Percentiles rank a stretch among this genome's conserved stretches.
Evolutionary conservation across 1,140 invertebrate genomes (phyloP).

Genomic region (Matsumurasca onukii): DNA sequence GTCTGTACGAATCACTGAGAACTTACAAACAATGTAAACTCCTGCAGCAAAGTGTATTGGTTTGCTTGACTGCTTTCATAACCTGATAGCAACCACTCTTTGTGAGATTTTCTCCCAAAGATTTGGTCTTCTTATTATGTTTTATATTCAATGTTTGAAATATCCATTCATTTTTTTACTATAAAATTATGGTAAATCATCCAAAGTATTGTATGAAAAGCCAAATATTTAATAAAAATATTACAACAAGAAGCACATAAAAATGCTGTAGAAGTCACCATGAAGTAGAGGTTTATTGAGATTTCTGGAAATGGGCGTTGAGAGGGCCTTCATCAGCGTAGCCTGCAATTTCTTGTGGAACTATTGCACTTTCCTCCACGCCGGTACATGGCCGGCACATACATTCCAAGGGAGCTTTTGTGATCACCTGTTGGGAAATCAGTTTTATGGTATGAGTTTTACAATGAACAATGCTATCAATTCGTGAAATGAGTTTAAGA

Average conservation of each 20-base stretch:
- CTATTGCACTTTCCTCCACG: conserved; percentile 81
- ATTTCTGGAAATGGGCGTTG: conserved; percentile 38
- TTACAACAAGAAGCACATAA: background rate
- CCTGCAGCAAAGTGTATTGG: too few species aligned
- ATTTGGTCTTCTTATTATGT: too few species aligned
- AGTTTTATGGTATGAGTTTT: too few species aligned
- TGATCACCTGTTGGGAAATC: conserved; percentile 81
- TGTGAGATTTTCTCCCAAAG: too few species aligned
- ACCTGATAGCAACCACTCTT: too few species aligned
- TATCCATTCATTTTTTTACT: too few species aligned
- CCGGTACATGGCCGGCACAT: conserved; percentile 92
- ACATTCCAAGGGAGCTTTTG: conserved; percentile 87
- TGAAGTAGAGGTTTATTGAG: conserved; percentile 30
- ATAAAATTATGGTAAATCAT: background rate
- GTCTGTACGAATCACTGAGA: too few species aligned
- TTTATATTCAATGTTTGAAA: too few species aligned
- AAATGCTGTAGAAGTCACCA: conserved; percentile 15
- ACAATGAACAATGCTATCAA: too few species aligned
- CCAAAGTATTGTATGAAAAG: background rate
- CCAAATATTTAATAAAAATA: background rate
- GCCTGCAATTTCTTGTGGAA: conserved; percentile 87
- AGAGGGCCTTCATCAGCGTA: conserved; percentile 68
- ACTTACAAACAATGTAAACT: too few species aligned
- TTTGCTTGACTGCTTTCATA: too few species aligned
- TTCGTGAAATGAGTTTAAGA: too few species aligned